These are phyloP conservation scores for Tachuris rubrigastra DNA, from an alignment of 2,113 vertebrate species.

Conservation along the genomic window DNA sequence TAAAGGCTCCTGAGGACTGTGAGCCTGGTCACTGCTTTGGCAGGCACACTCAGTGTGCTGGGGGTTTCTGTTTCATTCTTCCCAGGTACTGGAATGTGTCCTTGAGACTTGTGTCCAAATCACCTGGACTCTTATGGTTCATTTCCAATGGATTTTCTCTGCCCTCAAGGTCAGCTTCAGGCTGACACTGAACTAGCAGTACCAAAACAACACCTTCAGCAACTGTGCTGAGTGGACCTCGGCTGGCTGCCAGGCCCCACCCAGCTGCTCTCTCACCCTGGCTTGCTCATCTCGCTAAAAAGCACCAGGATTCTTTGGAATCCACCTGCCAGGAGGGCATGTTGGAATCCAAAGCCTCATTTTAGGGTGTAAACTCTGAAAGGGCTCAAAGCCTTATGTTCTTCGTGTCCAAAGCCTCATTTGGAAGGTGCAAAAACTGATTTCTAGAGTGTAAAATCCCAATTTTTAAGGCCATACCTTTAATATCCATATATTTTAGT, in stretches of 20 bases:
- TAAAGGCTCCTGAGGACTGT: background rate
- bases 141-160: background rate
- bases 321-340: background rate
- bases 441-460: background rate
- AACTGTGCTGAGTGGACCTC: background rate
- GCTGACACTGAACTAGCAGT: background rate
- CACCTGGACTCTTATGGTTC: background rate
- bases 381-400: background rate
- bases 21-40: background rate
- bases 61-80: background rate
- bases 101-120: background rate
- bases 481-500: background rate
- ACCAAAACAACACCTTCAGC: background rate
- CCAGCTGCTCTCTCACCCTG: background rate
- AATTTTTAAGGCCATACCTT: background rate
- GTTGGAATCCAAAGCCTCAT: background rate
- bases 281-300: background rate
- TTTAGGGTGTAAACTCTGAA: background rate
- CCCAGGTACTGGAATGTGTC: background rate
- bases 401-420: background rate
- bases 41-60: rapidly evolving
- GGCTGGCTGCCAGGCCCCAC: background rate
- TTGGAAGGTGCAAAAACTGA: background rate
- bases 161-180: background rate
- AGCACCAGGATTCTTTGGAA: background rate